Percentiles rank a stretch among this genome's conserved stretches.
These are phyloP conservation scores for Odocoileus virginianus DNA, from an alignment of 2,113 vertebrate genomes.

Conservation along the genomic window DNA sequence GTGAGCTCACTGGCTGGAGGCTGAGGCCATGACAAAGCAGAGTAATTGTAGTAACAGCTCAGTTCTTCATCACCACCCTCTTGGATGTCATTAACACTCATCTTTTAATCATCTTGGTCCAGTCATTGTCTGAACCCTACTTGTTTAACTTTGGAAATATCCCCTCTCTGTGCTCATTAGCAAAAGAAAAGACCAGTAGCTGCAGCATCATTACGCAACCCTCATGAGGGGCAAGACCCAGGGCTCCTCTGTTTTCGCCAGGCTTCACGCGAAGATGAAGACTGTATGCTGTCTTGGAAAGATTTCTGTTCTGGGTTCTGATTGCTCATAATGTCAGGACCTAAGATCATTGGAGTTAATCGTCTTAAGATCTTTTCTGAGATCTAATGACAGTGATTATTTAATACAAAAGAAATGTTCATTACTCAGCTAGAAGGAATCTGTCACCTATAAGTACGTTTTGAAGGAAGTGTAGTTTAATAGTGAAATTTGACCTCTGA, in stretches of 20 bases:
- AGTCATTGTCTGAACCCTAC: neutral
- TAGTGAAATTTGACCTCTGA: constrained; percentile 12
- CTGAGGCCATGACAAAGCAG: neutral
- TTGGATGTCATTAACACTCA: neutral
- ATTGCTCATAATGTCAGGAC: neutral
- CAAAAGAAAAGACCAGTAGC: neutral
- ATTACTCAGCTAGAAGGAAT: constrained; percentile 37
- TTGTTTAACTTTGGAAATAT: neutral
- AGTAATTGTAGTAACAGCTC: neutral
- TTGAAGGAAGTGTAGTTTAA: constrained; percentile 11
- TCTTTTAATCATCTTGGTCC: constrained; percentile 13
- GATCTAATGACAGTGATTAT: neutral
- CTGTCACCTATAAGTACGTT: neutral
- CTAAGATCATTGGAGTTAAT: neutral
- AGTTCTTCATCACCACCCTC: neutral
- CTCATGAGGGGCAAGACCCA: neutral
- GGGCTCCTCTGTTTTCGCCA: neutral
- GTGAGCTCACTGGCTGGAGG: neutral
- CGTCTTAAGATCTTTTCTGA: neutral
- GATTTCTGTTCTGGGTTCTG: neutral
- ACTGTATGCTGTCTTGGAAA: neutral
- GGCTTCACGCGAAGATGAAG: neutral
- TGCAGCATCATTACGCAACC: neutral
- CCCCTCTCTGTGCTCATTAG: neutral
- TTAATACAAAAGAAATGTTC: constrained; percentile 24